Conservation (phyloP, 2,797 vertebrate species). For the Lates japonicus region DNA sequence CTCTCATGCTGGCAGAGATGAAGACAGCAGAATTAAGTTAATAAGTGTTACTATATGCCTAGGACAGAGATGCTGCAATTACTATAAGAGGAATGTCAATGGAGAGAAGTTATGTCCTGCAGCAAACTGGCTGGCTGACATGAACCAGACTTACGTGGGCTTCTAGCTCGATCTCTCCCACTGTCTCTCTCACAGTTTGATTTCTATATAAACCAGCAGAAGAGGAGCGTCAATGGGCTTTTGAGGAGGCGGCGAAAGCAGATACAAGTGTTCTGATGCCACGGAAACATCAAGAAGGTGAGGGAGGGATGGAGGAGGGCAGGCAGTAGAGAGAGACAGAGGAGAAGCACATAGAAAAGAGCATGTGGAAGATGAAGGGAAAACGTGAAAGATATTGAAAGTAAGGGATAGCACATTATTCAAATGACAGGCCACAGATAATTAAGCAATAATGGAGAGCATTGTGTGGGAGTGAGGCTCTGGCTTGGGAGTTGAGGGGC, state of each 20-base stretch:
- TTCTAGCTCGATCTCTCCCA: constrained; percentile 16
- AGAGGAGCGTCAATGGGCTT: constrained; percentile 38
- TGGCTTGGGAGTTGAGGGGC: constrained; percentile 60
- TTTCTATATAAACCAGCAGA: constrained; percentile 49
- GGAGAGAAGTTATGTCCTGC: constrained; percentile 16
- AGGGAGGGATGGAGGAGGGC: neutral
- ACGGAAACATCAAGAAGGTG: constrained; percentile 25
- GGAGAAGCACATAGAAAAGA: constrained; percentile 20
- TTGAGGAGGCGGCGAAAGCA: constrained; percentile 27
- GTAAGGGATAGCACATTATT: constrained; percentile 60
- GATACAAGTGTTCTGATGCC: constrained; percentile 14
- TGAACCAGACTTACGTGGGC: constrained; percentile 8
- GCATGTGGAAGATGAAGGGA: constrained; percentile 35
- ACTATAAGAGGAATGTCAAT: neutral
- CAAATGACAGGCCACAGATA: constrained; percentile 73
- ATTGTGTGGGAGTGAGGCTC: constrained; percentile 58
- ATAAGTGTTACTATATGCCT: constrained; percentile 13
- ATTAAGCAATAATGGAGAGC: constrained; percentile 79
- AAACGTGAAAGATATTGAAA: constrained; percentile 47
- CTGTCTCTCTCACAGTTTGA: constrained; percentile 29
- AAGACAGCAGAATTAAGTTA: constrained; percentile 29
- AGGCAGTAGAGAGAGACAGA: neutral
- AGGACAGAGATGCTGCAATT: constrained; percentile 7
- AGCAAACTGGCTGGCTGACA: constrained; percentile 33
- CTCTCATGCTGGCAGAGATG: constrained; percentile 10